These are phyloP conservation scores for Schizaphis graminum DNA, from an alignment of 2,888 invertebrate species.

Conservation along the genomic window DNA sequence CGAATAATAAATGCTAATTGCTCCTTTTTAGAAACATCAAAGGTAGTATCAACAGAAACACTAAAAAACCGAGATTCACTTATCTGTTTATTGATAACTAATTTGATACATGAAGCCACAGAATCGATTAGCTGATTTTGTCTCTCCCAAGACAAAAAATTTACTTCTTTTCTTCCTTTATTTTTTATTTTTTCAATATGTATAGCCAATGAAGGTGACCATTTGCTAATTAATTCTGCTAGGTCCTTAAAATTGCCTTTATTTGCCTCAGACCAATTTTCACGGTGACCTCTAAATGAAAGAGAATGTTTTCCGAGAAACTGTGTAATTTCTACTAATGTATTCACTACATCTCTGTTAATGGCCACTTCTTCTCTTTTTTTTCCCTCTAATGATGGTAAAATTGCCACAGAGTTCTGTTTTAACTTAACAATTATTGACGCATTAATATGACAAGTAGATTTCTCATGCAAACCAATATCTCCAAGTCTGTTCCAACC, in stretches of 20 bases:
- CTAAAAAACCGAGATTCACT: not conserved
- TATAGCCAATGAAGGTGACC: not conserved
- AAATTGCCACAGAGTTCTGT: not conserved
- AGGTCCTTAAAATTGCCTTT: not conserved
- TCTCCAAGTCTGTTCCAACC: not conserved
- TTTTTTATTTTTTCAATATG: not conserved
- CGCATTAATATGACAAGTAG: not conserved
- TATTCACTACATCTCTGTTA: not conserved
- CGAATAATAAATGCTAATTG: not conserved
- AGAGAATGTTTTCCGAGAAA: not conserved
- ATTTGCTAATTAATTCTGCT: not conserved
- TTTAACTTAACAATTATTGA: not conserved
- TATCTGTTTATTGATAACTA: not conserved
- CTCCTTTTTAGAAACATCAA: not conserved
- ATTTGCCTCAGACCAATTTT: not conserved
- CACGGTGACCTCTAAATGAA: not conserved
- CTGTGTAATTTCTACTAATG: not conserved
- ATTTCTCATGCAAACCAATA: not conserved
- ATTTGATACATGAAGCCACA: not conserved
- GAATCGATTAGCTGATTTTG: not conserved
- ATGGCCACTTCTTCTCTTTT: not conserved
- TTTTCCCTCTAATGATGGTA: not conserved
- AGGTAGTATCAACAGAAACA: not conserved
- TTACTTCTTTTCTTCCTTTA: not conserved
- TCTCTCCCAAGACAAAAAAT: not conserved